These are phyloP conservation scores for Margarornis squamiger DNA, from an alignment of 2,797 vertebrate species.

Conservation along the genomic window DNA sequence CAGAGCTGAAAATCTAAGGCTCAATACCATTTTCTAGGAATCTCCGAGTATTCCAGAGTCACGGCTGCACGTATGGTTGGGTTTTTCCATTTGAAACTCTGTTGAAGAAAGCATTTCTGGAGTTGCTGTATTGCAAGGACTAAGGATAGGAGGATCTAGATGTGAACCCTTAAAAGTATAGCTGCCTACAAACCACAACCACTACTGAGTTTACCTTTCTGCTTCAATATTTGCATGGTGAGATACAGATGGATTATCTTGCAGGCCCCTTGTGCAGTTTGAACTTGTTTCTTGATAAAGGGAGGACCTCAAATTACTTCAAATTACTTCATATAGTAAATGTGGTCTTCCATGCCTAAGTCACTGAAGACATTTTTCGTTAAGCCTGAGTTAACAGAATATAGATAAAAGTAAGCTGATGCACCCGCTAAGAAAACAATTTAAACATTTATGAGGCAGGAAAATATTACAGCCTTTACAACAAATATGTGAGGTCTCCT, in stretches of 20 bases:
- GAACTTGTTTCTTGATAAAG: background rate
- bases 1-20: background rate
- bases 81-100: background rate
- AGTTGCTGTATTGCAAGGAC: background rate
- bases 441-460: slow-evolving; percentile 27
- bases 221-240: background rate
- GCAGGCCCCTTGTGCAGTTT: background rate
- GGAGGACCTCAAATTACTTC: background rate
- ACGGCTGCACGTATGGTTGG: background rate
- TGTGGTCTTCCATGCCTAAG: background rate
- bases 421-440: background rate
- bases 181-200: background rate
- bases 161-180: rapidly evolving
- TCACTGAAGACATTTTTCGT: background rate
- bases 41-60: background rate
- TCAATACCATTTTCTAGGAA: background rate
- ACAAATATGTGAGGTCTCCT: background rate
- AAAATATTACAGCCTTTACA: background rate
- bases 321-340: background rate
- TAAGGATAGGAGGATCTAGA: background rate
- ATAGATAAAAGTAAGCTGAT: background rate
- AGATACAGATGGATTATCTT: background rate
- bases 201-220: background rate
- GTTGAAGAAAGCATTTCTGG: background rate
- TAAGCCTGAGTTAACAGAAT: background rate